Percentiles rank a stretch among this genome's conserved stretches.
Conservation (phyloP, 2,888 invertebrate species). For the Tetragonisca angustula region DNA sequence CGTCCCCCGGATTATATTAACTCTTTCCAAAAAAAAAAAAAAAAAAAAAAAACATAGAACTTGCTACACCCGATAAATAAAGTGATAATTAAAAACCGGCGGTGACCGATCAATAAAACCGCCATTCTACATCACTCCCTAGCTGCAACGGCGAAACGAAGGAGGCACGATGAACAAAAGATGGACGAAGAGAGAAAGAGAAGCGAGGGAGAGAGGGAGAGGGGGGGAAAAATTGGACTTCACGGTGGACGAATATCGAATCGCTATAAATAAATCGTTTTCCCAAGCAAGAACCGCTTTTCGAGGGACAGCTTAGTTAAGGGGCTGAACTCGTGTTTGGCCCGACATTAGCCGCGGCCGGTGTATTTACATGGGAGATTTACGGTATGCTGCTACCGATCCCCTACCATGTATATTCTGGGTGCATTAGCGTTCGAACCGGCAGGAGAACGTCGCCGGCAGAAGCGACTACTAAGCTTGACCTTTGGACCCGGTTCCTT, state of each 20-base stretch:
- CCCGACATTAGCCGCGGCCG: constrained; percentile 54
- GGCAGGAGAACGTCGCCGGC: constrained; percentile 62
- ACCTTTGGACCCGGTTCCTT: constrained; percentile 61
- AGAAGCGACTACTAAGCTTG: constrained; percentile 64
- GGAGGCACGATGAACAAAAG: not conserved
- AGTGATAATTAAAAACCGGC: not conserved
- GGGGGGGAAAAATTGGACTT: not conserved
- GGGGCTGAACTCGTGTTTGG: constrained; percentile 53
- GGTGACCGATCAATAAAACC: too few species aligned
- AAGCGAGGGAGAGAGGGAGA: not conserved
- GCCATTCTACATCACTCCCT: too few species aligned
- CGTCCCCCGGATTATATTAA: not conserved
- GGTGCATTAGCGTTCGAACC: constrained; percentile 65
- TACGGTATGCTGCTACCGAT: constrained; percentile 65
- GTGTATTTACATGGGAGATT: constrained; percentile 70
- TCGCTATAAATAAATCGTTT: constrained; percentile 44
- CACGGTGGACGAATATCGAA: constrained; percentile 22
- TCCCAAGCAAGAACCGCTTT: constrained; percentile 40
- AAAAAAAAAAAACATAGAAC: too few species aligned
- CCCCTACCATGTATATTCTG: constrained; percentile 53
- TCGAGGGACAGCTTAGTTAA: constrained; percentile 57
- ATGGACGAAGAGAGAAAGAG: not conserved
- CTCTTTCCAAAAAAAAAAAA: not conserved
- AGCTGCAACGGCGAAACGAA: not conserved
- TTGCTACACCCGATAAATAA: not conserved